These are phyloP conservation scores for Manis pentadactyla DNA, from an alignment of 2,797 vertebrate species.

Conservation along the genomic window DNA sequence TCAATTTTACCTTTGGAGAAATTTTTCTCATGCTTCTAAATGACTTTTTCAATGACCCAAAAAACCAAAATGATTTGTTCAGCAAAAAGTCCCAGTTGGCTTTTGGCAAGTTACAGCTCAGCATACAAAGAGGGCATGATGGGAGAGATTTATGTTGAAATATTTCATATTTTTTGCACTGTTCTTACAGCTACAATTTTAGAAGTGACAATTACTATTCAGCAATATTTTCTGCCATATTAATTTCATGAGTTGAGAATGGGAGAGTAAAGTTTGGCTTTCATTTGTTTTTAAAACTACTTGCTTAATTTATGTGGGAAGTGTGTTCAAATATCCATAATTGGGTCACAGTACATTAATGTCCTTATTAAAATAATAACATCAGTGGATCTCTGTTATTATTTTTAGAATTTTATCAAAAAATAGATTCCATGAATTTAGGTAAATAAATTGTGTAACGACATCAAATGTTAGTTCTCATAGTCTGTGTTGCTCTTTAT, in stretches of 20 bases:
- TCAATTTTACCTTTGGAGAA: neutral
- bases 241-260: slow-evolving; percentile 48
- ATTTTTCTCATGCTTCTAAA: neutral
- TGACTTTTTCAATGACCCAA: neutral
- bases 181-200: slow-evolving; percentile 22
- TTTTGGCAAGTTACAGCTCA: neutral
- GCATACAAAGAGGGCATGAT: neutral
- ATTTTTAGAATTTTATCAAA: neutral
- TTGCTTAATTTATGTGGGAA: neutral
- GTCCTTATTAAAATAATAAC: neutral
- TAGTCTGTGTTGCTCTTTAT: neutral
- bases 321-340: neutral
- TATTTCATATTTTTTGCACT: neutral
- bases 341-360: neutral
- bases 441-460: neutral
- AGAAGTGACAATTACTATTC: slow-evolving; percentile 5
- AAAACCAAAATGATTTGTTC: slow-evolving; percentile 36
- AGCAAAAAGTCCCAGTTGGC: neutral
- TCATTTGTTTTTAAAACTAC: neutral
- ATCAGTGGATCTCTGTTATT: neutral
- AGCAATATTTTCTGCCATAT: slow-evolving; percentile 11
- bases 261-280: neutral
- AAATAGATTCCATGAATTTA: neutral
- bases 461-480: neutral
- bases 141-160: neutral